These are phyloP conservation scores for Polypterus senegalus DNA, from an alignment of 2,113 vertebrate species.

Conservation along the genomic window DNA sequence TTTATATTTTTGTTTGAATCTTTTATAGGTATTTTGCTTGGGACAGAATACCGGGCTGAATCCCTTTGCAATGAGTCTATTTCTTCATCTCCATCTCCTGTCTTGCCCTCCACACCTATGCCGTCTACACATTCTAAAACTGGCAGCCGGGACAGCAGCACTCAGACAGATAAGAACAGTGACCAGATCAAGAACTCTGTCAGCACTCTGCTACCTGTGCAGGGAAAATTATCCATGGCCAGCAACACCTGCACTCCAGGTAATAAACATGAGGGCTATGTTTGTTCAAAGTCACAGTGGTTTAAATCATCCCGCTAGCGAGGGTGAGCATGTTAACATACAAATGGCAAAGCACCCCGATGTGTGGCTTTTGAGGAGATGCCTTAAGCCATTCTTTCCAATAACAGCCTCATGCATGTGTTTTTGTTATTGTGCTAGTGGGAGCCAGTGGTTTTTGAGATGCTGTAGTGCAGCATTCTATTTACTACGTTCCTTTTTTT, in stretches of 20 bases:
- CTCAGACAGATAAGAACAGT: constrained; percentile 73
- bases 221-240: not conserved
- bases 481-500: too few relatives aligned
- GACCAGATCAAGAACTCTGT: constrained; percentile 50
- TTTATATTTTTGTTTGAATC: not conserved
- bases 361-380: too few relatives aligned
- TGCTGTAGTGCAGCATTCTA: too few relatives aligned
- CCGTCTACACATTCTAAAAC: constrained; percentile 80
- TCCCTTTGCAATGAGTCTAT: constrained; percentile 72
- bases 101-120: constrained; percentile 73
- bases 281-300: not conserved
- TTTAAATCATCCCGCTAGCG: not conserved
- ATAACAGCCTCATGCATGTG: too few relatives aligned
- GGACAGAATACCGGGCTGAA: constrained; percentile 78
- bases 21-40: constrained; percentile 71
- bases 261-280: not conserved
- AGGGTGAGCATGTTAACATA: not conserved
- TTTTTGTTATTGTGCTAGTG: too few relatives aligned
- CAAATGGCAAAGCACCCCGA: too few relatives aligned
- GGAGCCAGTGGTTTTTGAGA: too few relatives aligned
- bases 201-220: not conserved
- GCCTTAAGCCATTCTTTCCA: too few relatives aligned
- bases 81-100: constrained; percentile 82
- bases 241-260: not conserved
- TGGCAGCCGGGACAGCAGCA: constrained; percentile 88